Base-by-base conservation (phyloP, 2,888 invertebrate genomes). In the Yponomeuta malinellus region DNA sequence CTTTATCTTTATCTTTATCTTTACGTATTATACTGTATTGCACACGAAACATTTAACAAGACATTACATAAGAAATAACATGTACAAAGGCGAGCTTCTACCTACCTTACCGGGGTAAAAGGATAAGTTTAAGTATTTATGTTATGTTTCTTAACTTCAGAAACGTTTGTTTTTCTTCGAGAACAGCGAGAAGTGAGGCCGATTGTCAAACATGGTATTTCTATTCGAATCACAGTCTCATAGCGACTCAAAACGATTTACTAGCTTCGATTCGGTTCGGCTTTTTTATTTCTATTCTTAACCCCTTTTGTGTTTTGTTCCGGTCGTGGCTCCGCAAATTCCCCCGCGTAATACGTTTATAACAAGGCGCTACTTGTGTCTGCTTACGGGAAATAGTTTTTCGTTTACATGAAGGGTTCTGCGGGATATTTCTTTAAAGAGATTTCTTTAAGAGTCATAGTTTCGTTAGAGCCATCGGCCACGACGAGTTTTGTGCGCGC, bases 221-320 rank as follows among this genome's bases (percentile, higher is more conserved):
- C 52, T 59, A 8, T 59, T 15, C 15, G 52, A 12, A 15, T 59
- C 52, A 15, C 9, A 59, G 52, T 15, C 52, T 2, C 15, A 15
- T 10, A 63, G 63, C 43, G 70, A 70, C 70, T 70, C 43, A 63
- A 70, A 70, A 70, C 70, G 70, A 70, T 70, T 70, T 70, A 70
- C 68, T 48, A 23, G 10, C 48, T 67, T 67, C 67, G 67, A 67
- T 67, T 31, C 48, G 52, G 52, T 5, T 12, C 52, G 52, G 67
- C 67, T 67, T 67, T 67, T 67, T 67, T 31, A 48, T n/a, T 37
- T 15, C 37, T 68, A 23, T 48, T 33, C 37, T 68, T 68, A 68
- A 68, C 43, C 68, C 37, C 10, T 65, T 65, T 23, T 43, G 68
- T 65, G 33, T 43, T 37, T 43, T 37, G 68, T 68, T 68, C 48